These are phyloP conservation scores for Hafferia zeledoni DNA, from an alignment of 2,797 vertebrate species.

Conservation along the genomic window DNA sequence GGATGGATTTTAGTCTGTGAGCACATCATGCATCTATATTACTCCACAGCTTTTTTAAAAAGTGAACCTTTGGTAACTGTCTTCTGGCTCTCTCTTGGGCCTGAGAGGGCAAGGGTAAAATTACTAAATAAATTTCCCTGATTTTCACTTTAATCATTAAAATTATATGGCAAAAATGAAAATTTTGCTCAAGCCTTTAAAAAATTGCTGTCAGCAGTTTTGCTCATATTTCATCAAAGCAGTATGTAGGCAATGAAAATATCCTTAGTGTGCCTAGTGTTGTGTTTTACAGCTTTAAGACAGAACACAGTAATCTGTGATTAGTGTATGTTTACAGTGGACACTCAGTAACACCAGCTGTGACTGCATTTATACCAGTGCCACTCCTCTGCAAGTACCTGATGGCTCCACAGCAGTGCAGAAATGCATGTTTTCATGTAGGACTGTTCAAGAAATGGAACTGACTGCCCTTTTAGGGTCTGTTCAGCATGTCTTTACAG, in stretches of 20 bases:
- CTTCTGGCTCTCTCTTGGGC: neutral
- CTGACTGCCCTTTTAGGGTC: neutral
- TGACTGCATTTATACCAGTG: neutral
- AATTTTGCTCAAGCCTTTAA: neutral
- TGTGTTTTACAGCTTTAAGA: neutral
- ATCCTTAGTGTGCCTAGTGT: neutral
- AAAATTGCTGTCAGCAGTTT: neutral
- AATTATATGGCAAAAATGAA: neutral
- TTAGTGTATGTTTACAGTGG: neutral
- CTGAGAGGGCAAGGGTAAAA: neutral
- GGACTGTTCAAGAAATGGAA: neutral
- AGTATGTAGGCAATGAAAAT: neutral
- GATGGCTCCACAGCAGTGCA: neutral
- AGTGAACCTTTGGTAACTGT: neutral
- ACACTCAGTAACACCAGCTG: neutral
- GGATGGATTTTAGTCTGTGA: neutral
- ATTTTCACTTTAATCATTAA: neutral
- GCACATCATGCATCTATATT: neutral
- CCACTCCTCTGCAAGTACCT: neutral
- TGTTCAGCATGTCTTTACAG: neutral
- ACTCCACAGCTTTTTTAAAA: neutral
- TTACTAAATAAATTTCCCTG: neutral
- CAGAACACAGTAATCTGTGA: neutral
- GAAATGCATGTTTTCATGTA: neutral
- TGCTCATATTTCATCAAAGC: neutral